These are phyloP conservation scores for Raja brachyura DNA, from an alignment of 2,113 vertebrate species.

Conservation along the genomic window DNA sequence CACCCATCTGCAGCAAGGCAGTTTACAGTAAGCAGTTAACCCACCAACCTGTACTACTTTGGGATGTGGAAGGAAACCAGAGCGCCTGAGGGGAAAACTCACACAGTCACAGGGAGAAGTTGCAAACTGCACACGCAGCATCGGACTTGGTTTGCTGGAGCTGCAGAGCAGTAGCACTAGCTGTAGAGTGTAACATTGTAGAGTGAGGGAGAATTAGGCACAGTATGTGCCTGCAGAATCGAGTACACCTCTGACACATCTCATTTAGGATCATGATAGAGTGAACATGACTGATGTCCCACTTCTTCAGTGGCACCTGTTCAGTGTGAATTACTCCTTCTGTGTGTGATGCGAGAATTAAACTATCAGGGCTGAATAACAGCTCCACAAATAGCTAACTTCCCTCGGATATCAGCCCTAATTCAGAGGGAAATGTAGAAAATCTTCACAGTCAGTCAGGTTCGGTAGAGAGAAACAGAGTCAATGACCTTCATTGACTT, in stretches of 20 bases:
- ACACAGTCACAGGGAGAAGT: too few species aligned
- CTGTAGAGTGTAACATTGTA: neutral
- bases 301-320: neutral
- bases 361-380: neutral
- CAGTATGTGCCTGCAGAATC: neutral
- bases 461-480: too few species aligned
- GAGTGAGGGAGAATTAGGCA: neutral
- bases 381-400: neutral
- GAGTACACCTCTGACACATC: neutral
- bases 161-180: too few species aligned
- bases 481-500: too few species aligned
- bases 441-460: too few species aligned
- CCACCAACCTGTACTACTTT: too few species aligned
- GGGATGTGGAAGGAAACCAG: too few species aligned
- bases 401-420: neutral
- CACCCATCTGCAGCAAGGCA: too few species aligned
- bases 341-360: neutral
- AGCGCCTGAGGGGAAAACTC: too few species aligned
- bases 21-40: too few species aligned
- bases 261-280: neutral
- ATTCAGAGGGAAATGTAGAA: neutral
- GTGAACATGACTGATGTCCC: neutral
- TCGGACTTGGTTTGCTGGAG: too few species aligned
- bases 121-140: too few species aligned
- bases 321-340: neutral